A percentile compares a stretch with the other conserved stretches of the same genome.
phyloP scores from a whole-genome alignment of 2,888 invertebrate genomes.

The Malachius bipustulatus region DNA sequence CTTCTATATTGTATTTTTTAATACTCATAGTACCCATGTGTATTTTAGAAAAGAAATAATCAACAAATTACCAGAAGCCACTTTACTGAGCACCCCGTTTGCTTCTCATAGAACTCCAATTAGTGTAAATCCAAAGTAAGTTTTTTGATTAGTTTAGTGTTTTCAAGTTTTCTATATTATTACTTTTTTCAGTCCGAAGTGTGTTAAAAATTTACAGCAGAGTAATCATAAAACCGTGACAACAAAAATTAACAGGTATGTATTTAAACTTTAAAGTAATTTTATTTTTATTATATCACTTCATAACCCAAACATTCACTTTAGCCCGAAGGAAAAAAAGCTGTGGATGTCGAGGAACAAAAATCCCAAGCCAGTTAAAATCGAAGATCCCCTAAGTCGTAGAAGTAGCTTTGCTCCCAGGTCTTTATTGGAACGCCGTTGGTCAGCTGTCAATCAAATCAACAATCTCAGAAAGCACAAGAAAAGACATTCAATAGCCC shows the following conservation, averaged over 20 bases:
- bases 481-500: constrained; percentile 26
- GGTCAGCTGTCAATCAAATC: constrained; percentile 42
- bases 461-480: constrained; percentile 29
- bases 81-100: constrained; percentile 40
- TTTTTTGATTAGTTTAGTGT: constrained; percentile 17
- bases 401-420: constrained; percentile 21
- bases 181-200: no score
- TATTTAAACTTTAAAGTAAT: no score
- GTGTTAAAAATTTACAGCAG: no score
- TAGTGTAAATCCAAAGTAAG: constrained; percentile 45
- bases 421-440: constrained; percentile 38
- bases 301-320: no score
- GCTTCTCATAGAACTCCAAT: constrained; percentile 41
- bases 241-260: no score
- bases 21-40: constrained; percentile 5
- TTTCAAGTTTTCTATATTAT: no score
- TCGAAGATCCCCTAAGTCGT: constrained; percentile 19
- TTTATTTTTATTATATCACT: no score
- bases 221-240: no score
- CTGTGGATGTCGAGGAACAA: constrained; percentile 26
- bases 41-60: constrained; percentile 51
- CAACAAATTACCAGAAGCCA: constrained; percentile 47
- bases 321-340: constrained; percentile 29
- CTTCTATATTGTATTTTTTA: constrained; percentile 8
- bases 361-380: constrained; percentile 15